Conservation (phyloP, 2,113 vertebrate species). For the Phylloscopus whistleri region DNA sequence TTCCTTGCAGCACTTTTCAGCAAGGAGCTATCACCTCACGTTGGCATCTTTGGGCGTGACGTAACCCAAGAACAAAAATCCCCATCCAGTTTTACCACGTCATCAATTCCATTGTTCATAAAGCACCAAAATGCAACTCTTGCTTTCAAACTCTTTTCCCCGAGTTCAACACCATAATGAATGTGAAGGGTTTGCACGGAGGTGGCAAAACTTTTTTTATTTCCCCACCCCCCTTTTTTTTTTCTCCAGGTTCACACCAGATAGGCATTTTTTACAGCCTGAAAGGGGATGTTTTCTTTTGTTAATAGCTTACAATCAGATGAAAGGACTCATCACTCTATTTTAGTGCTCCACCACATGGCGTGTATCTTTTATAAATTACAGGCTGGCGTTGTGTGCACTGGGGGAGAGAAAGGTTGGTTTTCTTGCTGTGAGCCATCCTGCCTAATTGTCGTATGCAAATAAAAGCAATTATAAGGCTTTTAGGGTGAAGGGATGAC, state of each 20-base stretch:
- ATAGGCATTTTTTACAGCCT: conserved; percentile 83
- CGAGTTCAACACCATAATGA: conserved; percentile 70
- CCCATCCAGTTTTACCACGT: conserved; percentile 41
- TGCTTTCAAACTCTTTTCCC: conserved; percentile 60
- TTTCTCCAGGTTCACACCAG: conserved; percentile 79
- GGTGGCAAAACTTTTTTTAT: conserved; percentile 59
- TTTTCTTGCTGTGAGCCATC: conserved; percentile 98
- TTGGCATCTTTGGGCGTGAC: conserved; percentile 53
- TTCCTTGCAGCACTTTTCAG: conserved; percentile 30
- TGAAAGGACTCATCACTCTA: conserved; percentile 84
- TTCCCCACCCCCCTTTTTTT: rapidly evolving
- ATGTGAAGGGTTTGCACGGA: conserved; percentile 61
- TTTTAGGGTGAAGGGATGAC: conserved; percentile 99
- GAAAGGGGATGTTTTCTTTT: conserved; percentile 87
- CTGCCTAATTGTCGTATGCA: conserved; percentile 99
- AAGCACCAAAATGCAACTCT: conserved; percentile 75
- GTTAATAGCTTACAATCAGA: conserved; percentile 88
- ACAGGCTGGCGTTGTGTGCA: conserved; percentile 84
- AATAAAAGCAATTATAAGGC: conserved; percentile 99
- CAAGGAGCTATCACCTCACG: conserved; percentile 15
- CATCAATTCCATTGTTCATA: conserved; percentile 64
- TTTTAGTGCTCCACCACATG: conserved; percentile 84
- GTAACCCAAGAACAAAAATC: conserved; percentile 20
- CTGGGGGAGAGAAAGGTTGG: conserved; percentile 95
- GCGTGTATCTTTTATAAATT: conserved; percentile 87